Evolutionary conservation across 1,140 invertebrate genomes (phyloP), one percentile per base, ranked within the genome.

Genomic region (Drosophila guanche): DNA sequence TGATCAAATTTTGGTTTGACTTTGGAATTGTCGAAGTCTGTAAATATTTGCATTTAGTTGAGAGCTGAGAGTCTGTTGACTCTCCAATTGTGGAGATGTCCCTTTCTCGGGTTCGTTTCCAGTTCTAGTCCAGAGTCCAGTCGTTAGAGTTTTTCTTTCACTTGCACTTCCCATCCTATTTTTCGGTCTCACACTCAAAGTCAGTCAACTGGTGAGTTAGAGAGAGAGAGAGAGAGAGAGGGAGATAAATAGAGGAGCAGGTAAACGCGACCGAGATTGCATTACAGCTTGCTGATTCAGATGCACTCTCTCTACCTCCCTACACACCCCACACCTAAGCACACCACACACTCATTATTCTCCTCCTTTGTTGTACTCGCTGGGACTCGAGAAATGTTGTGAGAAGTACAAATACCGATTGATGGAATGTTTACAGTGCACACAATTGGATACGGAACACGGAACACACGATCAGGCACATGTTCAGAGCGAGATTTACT

Each of bases 371-470:
- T 45, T 37, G 22, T 78, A 63, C 78, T 65, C 74, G 65, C 60
- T 50, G 79, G 83, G 69, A 83, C 84, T 83, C 61, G 41, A 52
- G 50, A 78, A 78, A 71, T 78, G 83, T 77, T 88, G 83, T 88
- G 83, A 81, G 83, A 86, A 88, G 85, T 75, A 77, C 78, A 86
- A 86, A 86, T 63, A 86, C 23, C 51, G 56, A 20, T 65, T 27
- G 46, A 29, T 57, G 70, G 52, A 70, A 37, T 37, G 33, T 37
- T 8, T 37, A 37, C 33, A 37, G 33, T 37, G 33, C 33, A 37
- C 10, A 37, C 33, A 37, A 37, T 37, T 37, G 33, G 33, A 37
- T 37, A 37, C 33, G 29, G 29, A 33, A 33, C 8, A 33, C 29
- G 10, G 33, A 37, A 12, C 33, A 37, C 33, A 12, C 33, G 33